Percentiles rank a stretch among this genome's conserved stretches.
Evolutionary conservation across 2,888 invertebrate genomes (phyloP).

Genomic region (Nomada ferruginata): DNA sequence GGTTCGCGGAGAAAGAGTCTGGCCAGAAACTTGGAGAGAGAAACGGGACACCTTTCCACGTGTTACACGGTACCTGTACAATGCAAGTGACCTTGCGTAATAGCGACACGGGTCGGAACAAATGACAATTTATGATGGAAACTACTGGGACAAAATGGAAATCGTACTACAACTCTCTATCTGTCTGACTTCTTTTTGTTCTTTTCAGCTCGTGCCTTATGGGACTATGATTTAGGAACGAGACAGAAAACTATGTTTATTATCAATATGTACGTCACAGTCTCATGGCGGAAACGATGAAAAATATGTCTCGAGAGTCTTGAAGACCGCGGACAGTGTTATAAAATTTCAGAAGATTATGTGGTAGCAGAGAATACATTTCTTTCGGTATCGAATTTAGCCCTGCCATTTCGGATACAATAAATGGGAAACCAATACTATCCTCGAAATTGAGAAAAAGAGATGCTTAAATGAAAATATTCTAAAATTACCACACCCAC

Average conservation of each 20-base stretch:
- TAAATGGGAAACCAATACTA: too few species aligned
- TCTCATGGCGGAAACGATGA: conserved; percentile 34
- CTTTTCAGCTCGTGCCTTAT: conserved; percentile 30
- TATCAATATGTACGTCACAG: conserved; percentile 35
- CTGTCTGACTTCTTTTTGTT: conserved; percentile 16
- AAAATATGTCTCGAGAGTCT: conserved; percentile 48
- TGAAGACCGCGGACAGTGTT: conserved; percentile 1
- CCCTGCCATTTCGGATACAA: too few species aligned
- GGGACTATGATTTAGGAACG: conserved; percentile 54
- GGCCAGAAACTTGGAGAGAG: conserved; percentile 35
- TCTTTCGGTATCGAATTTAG: too few species aligned
- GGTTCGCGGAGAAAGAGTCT: conserved; percentile 28
- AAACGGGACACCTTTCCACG: conserved; percentile 55
- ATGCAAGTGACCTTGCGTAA: conserved; percentile 33
- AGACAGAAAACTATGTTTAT: conserved; percentile 56
- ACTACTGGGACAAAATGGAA: conserved; percentile 55
- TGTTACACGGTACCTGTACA: background rate
- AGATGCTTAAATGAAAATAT: too few species aligned
- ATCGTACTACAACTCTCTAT: conserved; percentile 12
- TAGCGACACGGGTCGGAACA: conserved; percentile 26
- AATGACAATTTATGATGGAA: conserved; percentile 70
- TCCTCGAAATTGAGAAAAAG: too few species aligned
- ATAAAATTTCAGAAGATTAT: conserved; percentile 4
- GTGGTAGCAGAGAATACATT: too few species aligned
- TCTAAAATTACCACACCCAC: too few species aligned